Evolutionary conservation across 2,797 vertebrate species (phyloP).

Genomic region (Stomatorhinus walkeri): DNA sequence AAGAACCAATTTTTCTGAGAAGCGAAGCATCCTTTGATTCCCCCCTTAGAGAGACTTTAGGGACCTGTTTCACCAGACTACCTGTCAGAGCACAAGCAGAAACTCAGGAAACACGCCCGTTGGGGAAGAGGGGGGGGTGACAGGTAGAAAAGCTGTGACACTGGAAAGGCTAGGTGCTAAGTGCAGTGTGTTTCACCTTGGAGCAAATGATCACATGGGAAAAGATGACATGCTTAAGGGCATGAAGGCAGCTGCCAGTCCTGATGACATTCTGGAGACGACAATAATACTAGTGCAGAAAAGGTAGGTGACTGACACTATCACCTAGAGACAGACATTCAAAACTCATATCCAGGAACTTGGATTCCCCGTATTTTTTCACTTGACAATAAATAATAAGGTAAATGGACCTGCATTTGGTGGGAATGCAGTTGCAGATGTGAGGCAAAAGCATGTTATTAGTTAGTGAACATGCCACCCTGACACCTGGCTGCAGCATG

Average conservation of each 20-base stretch:
- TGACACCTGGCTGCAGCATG: neutral
- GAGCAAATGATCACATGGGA: neutral
- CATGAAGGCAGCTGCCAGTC: neutral
- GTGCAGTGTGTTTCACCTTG: neutral
- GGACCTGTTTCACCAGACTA: neutral
- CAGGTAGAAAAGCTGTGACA: neutral
- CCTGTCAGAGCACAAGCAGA: neutral
- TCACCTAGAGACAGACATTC: neutral
- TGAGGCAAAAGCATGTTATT: neutral
- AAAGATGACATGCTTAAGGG: neutral
- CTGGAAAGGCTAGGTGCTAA: neutral
- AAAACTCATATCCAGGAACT: neutral
- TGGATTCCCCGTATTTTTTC: neutral
- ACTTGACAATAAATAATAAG: neutral
- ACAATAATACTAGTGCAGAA: neutral
- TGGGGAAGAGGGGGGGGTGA: neutral
- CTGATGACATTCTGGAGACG: neutral
- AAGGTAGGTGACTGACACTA: neutral
- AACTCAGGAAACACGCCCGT: neutral
- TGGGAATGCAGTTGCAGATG: neutral
- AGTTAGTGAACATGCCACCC: neutral
- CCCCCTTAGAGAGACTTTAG: neutral
- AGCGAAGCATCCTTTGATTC: neutral
- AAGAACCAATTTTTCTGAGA: neutral
- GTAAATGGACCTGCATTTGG: neutral